Evolutionary conservation across 2,113 vertebrate species (phyloP), one percentile per base, ranked within the genome.

Genomic region (Labeo rohita): DNA sequence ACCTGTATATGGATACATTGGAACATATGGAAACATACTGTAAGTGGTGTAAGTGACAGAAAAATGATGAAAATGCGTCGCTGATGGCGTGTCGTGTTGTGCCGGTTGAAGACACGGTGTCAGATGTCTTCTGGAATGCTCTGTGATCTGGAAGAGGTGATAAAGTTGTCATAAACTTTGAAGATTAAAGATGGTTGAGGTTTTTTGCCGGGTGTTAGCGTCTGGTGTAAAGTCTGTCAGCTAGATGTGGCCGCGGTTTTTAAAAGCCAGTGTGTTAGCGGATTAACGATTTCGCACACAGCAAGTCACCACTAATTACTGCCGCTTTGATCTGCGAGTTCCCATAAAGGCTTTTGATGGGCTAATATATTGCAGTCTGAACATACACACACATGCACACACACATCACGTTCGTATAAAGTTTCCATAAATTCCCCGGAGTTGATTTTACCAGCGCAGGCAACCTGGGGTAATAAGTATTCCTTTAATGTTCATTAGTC

Each of bases 331-430:
- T 89, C 85, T 84, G 75, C 3, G 45, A 85, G 75, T 70, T 80
- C 47, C 54, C 63, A 72, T 86, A 88, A 84, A 65, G 34, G 56
- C 52, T 75, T 89, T 86, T 89, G 85, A 89, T 89, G 80, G 77
- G 50, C 34, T 81, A 89, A 84, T 81, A 74, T 84, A 76, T 56
- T 75, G 66, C 80, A 80, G 43, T 70, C 65, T 54, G n/a, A 81
- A 82, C 80, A 68, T 12, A 15, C 45, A 52, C 63, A 81, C 78
- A 65, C 78, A 63, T 6, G 12, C 54, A 79, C 77, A 63, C 39
- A 39, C 80, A 70, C 47, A 70, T 39, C 50, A 11, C 13, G 54
- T 70, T 50, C 80, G 70, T 83, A 36, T 52, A 12, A 83, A 70
- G 80, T 83, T 70, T 54, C 9, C 65, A 15, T 83, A 70, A 83